Conservation (phyloP, 1,140 invertebrate species). For the Philopotamus ludificatus region DNA sequence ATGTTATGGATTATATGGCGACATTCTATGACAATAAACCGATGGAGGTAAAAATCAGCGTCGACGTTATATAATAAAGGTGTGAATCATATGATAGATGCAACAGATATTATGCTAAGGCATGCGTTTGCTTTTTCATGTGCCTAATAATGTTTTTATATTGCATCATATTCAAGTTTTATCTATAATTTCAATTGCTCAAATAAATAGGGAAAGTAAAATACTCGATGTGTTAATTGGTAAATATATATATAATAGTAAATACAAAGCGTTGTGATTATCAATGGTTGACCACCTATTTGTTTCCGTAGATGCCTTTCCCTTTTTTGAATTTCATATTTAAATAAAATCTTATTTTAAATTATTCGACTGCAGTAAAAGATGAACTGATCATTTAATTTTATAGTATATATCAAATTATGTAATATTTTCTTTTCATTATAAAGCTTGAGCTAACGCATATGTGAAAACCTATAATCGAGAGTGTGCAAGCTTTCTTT, state of each 20-base stretch:
- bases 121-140: slow-evolving; percentile 26
- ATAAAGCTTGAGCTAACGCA: neutral
- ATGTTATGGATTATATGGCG: slow-evolving; percentile 4
- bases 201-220: slow-evolving; percentile 7
- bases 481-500: neutral
- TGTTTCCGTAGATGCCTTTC: slow-evolving; percentile 35
- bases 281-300: slow-evolving; percentile 29
- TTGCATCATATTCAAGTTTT: neutral
- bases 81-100: slow-evolving; percentile 19
- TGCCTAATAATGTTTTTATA: slow-evolving; percentile 26
- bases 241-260: too few relatives aligned
- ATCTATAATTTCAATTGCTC: slow-evolving; percentile 5
- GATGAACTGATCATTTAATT: too few relatives aligned
- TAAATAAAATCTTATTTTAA: too few relatives aligned
- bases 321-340: too few relatives aligned
- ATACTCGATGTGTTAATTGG: too few relatives aligned
- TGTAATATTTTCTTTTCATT: too few relatives aligned
- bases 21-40: neutral
- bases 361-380: too few relatives aligned
- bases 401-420: too few relatives aligned
- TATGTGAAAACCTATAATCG: neutral
- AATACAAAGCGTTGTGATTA: too few relatives aligned
- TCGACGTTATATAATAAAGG: neutral
- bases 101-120: slow-evolving; percentile 21
- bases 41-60: neutral